These are phyloP conservation scores for Caretta caretta DNA, from an alignment of 2,113 vertebrate species.

Conservation along the genomic window DNA sequence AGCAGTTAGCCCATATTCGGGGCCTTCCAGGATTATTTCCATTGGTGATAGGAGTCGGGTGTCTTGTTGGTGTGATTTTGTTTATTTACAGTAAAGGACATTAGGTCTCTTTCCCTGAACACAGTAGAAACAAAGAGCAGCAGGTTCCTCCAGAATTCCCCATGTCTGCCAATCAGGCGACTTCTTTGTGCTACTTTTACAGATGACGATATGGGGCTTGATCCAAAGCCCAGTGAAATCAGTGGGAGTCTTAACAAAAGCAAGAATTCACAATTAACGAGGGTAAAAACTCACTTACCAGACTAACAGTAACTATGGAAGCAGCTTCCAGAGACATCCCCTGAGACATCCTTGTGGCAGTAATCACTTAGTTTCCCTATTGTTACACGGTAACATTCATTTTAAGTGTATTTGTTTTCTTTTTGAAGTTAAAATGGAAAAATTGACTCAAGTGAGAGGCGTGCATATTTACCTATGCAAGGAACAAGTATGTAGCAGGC, in stretches of 20 bases:
- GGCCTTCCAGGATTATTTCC: neutral
- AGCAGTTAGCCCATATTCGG: neutral
- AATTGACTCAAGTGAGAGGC: neutral
- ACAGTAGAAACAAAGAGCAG: neutral
- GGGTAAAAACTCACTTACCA: fast-evolving
- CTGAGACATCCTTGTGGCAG: fast-evolving
- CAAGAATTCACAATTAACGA: neutral
- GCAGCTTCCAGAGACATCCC: conserved; percentile 2
- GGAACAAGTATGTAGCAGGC: neutral
- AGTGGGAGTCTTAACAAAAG: neutral
- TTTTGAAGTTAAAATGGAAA: conserved; percentile 22
- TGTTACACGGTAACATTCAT: conserved; percentile 4
- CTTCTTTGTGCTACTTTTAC: neutral
- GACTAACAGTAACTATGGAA: neutral
- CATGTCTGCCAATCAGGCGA: neutral
- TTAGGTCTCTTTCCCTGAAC: neutral
- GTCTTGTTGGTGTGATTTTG: neutral
- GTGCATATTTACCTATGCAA: neutral
- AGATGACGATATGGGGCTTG: neutral
- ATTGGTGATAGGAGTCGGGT: neutral
- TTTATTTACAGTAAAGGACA: neutral
- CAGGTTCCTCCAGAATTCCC: neutral
- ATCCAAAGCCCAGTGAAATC: neutral
- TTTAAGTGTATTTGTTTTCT: conserved; percentile 14
- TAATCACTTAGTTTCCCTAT: conserved; percentile 23